Percentiles rank a stretch among this genome's conserved stretches.
phyloP scores from a whole-genome alignment of 2,888 invertebrate genomes.

The Protophormia terraenovae region DNA sequence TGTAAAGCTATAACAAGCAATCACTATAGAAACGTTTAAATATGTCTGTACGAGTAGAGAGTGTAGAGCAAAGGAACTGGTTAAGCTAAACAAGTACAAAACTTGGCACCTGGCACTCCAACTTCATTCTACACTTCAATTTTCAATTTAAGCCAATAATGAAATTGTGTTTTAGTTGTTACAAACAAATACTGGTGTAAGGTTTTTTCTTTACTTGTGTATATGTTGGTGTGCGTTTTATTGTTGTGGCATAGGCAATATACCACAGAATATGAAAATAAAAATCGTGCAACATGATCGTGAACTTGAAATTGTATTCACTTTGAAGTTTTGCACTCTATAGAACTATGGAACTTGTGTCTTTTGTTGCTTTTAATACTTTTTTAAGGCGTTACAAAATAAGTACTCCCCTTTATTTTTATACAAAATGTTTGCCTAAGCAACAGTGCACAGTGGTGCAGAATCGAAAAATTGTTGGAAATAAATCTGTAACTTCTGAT shows the following conservation, averaged over 20 bases:
- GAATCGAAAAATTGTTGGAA: too few species aligned
- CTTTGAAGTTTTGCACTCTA: conserved; percentile 25
- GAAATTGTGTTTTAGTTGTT: conserved; percentile 10
- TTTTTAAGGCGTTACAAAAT: conserved; percentile 55
- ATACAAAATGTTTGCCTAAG: conserved; percentile 37
- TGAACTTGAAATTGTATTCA: conserved; percentile 61
- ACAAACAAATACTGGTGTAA: neutral
- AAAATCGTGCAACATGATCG: conserved; percentile 61
- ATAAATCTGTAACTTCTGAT: too few species aligned
- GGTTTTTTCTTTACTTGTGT: too few species aligned
- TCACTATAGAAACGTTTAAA: conserved; percentile 1
- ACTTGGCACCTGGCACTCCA: conserved; percentile 62
- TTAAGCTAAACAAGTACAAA: conserved; percentile 31
- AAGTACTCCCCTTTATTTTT: conserved; percentile 53
- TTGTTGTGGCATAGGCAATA: conserved; percentile 9
- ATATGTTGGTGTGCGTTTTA: too few species aligned
- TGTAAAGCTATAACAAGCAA: neutral
- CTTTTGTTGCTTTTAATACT: neutral
- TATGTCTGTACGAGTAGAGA: conserved; percentile 13
- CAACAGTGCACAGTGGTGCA: conserved; percentile 20
- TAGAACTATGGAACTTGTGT: conserved; percentile 25
- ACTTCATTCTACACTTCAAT: neutral
- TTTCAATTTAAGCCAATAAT: conserved; percentile 21
- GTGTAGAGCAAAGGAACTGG: conserved; percentile 11
- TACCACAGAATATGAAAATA: conserved; percentile 18